Percentiles rank a stretch among this genome's conserved stretches.
These are phyloP conservation scores for Gallinago paraguaiae DNA, from an alignment of 2,113 vertebrate species.

Conservation along the genomic window DNA sequence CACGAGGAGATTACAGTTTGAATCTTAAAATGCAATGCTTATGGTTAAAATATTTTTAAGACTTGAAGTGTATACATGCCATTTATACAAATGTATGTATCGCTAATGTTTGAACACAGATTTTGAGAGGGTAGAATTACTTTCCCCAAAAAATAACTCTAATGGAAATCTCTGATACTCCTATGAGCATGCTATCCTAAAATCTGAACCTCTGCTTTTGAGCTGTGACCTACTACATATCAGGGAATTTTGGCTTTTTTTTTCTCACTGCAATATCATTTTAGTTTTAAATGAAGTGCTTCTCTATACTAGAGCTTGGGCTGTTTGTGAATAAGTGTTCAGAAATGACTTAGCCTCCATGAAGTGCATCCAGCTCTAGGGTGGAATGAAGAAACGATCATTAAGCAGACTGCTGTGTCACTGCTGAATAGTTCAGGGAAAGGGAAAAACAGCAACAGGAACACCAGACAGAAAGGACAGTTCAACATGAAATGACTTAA, in stretches of 20 bases:
- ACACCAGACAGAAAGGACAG: background rate
- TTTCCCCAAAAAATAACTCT: background rate
- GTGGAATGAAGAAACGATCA: background rate
- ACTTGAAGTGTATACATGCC: background rate
- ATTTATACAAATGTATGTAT: constrained; percentile 47
- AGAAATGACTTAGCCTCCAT: background rate
- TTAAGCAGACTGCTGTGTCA: constrained; percentile 29
- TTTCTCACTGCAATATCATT: background rate
- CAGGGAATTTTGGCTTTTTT: background rate
- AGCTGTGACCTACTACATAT: background rate
- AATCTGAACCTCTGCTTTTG: background rate
- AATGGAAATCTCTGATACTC: constrained; percentile 27
- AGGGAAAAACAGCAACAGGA: background rate
- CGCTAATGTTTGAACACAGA: constrained; percentile 21
- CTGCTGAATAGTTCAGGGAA: background rate
- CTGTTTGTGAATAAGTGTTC: background rate
- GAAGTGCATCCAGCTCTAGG: background rate
- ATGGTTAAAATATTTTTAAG: constrained; percentile 21
- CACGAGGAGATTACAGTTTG: constrained; percentile 44
- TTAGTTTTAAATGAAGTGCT: background rate
- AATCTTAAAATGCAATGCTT: constrained; percentile 11
- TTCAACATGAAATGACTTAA: background rate
- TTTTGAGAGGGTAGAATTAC: background rate
- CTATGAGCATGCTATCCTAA: background rate
- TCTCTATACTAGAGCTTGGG: background rate